phyloP scores from a whole-genome alignment of 2,888 invertebrate species.

The Tipula confusa region DNA sequence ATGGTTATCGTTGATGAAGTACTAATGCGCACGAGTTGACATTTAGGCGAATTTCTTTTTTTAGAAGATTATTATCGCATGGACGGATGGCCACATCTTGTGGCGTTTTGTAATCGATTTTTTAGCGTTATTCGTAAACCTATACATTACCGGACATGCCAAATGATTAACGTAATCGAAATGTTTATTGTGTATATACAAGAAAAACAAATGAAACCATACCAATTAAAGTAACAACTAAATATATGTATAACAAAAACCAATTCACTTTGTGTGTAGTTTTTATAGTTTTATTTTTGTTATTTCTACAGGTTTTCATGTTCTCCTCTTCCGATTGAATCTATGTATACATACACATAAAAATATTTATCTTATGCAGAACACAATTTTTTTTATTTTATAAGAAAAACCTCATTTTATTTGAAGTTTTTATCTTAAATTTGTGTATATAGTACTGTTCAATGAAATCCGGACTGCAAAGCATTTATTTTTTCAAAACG shows the following conservation, averaged over 20 bases:
- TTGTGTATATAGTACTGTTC: too few relatives aligned
- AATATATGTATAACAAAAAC: background rate
- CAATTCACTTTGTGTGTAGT: background rate
- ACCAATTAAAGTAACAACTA: conserved; percentile 5
- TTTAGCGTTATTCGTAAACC: too few relatives aligned
- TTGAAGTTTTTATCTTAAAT: conserved; percentile 4
- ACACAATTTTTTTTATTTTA: too few relatives aligned
- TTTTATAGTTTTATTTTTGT: background rate
- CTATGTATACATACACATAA: too few relatives aligned
- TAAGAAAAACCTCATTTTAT: conserved; percentile 4
- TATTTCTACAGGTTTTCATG: background rate
- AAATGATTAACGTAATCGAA: background rate
- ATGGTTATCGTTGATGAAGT: too few relatives aligned
- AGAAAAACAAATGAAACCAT: background rate
- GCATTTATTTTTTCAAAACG: too few relatives aligned
- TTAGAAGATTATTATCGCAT: too few relatives aligned
- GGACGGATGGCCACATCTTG: too few relatives aligned
- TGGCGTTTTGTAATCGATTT: too few relatives aligned
- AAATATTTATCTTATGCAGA: conserved; percentile 12
- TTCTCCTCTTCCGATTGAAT: conserved; percentile 20
- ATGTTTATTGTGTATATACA: background rate
- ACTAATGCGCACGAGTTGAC: too few relatives aligned
- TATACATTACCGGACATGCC: background rate
- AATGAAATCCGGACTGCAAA: too few relatives aligned
- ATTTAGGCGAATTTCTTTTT: too few relatives aligned